Evolutionary conservation across 2,797 vertebrate species (phyloP).

Genomic region (Lepus oiostolus): DNA sequence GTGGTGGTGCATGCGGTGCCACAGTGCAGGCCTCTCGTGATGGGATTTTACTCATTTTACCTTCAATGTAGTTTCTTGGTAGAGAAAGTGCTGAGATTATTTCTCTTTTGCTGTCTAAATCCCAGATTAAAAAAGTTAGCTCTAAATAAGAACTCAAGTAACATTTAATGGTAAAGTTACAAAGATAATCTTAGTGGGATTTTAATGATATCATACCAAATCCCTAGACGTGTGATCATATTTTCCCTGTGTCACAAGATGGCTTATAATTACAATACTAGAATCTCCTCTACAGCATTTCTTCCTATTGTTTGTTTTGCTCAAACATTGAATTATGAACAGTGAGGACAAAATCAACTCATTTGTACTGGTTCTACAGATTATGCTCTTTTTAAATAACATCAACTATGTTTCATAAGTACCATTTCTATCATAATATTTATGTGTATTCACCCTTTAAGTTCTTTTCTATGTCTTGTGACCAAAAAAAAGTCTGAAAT

Average conservation of each 20-base stretch:
- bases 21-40: too few species aligned
- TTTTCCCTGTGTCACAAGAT: not conserved
- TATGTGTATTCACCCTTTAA: not conserved
- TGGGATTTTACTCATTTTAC: too few species aligned
- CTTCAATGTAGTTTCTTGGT: not conserved
- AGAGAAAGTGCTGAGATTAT: not conserved
- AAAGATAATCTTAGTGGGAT: not conserved
- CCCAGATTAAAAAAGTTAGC: not conserved
- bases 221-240: not conserved
- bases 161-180: not conserved
- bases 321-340: not conserved
- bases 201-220: constrained; percentile 1
- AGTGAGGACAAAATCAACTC: not conserved
- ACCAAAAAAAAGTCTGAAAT: not conserved
- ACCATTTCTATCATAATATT: not conserved
- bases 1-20: too few species aligned
- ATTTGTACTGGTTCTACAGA: not conserved
- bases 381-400: not conserved
- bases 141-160: not conserved
- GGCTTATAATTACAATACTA: not conserved
- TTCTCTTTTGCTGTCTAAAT: not conserved
- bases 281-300: not conserved
- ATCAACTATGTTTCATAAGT: not conserved
- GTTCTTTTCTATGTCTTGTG: not conserved
- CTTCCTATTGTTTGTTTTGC: not conserved